Conservation (phyloP, 1,140 invertebrate genomes). For the Trichonephila clavata region DNA sequence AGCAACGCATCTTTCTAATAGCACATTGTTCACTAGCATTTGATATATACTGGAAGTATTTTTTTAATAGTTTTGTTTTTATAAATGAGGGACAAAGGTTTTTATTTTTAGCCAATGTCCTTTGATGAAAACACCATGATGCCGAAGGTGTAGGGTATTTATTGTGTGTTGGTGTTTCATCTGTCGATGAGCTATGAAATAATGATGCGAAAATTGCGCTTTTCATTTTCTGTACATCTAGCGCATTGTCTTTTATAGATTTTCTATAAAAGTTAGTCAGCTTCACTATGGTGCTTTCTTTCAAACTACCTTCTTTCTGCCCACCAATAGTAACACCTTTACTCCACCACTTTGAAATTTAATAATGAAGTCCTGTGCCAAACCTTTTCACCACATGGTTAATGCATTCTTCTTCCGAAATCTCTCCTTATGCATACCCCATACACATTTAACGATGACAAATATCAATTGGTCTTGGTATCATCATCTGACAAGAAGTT, state of each 20-base stretch:
- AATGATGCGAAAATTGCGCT: neutral
- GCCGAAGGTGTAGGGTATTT: neutral
- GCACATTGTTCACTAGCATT: neutral
- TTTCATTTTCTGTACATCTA: neutral
- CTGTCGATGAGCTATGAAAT: neutral
- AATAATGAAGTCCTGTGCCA: neutral
- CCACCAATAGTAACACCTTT: neutral
- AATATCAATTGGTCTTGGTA: neutral
- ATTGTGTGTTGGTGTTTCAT: neutral
- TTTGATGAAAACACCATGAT: neutral
- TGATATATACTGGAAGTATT: slow-evolving; percentile 21
- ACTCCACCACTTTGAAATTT: neutral
- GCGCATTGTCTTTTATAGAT: neutral
- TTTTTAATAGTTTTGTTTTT: neutral
- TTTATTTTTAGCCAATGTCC: neutral
- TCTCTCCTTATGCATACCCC: neutral
- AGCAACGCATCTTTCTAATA: neutral
- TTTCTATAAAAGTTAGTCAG: neutral
- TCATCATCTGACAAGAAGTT: neutral
- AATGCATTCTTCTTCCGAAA: neutral
- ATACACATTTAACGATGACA: neutral
- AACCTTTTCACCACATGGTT: neutral
- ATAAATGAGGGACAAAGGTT: neutral
- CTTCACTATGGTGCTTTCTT: neutral
- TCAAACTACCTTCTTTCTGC: neutral